Evolutionary conservation across 2,888 invertebrate genomes (phyloP).

Genomic region (Globia sparganii): DNA sequence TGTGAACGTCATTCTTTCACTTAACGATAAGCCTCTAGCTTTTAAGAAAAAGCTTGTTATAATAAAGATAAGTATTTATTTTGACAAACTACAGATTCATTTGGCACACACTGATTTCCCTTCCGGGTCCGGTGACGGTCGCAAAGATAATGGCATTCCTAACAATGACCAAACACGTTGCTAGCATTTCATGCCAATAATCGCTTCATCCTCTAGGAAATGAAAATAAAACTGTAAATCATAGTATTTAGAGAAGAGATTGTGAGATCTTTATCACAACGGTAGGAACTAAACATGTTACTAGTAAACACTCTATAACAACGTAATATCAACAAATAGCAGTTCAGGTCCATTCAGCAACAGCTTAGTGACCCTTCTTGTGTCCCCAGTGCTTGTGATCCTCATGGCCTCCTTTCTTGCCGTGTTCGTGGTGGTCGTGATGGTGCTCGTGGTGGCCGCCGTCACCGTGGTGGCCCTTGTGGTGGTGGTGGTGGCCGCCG

Average conservation of each 20-base stretch:
- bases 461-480: too few relatives aligned
- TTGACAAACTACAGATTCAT: slow-evolving; percentile 51
- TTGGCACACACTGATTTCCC: slow-evolving; percentile 51
- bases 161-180: slow-evolving; percentile 47
- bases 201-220: not conserved
- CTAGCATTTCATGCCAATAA: slow-evolving; percentile 44
- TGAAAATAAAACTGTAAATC: not conserved
- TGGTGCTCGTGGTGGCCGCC: too few relatives aligned
- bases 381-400: too few relatives aligned
- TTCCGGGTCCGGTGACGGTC: slow-evolving; percentile 26
- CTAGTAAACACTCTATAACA: too few relatives aligned
- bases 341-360: slow-evolving; percentile 57
- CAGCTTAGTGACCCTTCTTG: slow-evolving; percentile 84
- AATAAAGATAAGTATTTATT: slow-evolving; percentile 41
- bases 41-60: too few relatives aligned
- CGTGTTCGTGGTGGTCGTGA: too few relatives aligned
- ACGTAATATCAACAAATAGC: slow-evolving; percentile 68
- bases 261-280: not conserved
- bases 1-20: not conserved
- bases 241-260: not conserved
- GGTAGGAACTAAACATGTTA: not conserved
- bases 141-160: slow-evolving; percentile 60
- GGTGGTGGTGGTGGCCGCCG: too few relatives aligned
- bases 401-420: too few relatives aligned
- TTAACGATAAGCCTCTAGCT: too few relatives aligned